Conservation (phyloP, 2,113 vertebrate species). For the Saccopteryx bilineata region DNA sequence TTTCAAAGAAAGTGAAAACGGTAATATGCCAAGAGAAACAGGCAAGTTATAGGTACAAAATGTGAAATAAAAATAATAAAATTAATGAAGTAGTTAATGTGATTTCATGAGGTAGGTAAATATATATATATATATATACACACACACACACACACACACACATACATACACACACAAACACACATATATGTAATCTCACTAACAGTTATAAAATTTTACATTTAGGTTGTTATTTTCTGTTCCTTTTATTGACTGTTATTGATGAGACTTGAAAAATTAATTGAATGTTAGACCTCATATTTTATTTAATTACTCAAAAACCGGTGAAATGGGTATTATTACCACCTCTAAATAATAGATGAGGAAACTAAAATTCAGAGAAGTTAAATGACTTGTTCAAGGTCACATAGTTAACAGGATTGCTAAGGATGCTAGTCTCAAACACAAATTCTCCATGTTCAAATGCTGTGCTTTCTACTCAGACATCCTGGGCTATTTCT, state of each 20-base stretch:
- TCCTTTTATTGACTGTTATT: constrained; percentile 47
- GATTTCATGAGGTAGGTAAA: constrained; percentile 13
- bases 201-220: not conserved
- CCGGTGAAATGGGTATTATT: not conserved
- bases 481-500: constrained; percentile 50
- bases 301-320: constrained; percentile 61
- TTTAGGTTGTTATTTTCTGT: constrained; percentile 57
- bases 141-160: too few species aligned
- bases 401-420: constrained; percentile 37
- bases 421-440: constrained; percentile 14
- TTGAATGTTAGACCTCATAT: constrained; percentile 47
- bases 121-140: not conserved
- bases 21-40: constrained; percentile 4
- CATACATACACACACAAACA: not conserved
- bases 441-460: constrained; percentile 30
- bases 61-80: constrained; percentile 59
- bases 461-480: constrained; percentile 53
- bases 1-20: constrained; percentile 68
- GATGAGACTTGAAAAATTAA: constrained; percentile 61
- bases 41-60: constrained; percentile 44
- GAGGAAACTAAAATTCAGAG: constrained; percentile 47
- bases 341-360: constrained; percentile 1
- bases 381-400: constrained; percentile 49
- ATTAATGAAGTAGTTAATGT: constrained; percentile 41
- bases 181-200: not conserved